Evolutionary conservation across 2,113 vertebrate genomes (phyloP), one percentile per base, ranked within the genome.

Genomic region (Bathybates hornii): DNA sequence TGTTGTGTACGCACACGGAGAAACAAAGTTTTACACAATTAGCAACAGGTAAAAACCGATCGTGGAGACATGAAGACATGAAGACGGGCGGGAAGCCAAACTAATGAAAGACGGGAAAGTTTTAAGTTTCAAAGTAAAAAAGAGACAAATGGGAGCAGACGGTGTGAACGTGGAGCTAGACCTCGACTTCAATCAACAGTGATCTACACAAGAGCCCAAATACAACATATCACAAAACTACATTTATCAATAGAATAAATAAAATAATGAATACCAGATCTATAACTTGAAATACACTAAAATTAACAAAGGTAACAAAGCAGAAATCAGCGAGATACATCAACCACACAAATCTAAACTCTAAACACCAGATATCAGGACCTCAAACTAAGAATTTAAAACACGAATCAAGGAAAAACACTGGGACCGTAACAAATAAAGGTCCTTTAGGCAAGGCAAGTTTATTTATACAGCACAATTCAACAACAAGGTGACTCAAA

Each of bases 81-180:
- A 3, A 27, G 24, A 27, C 24, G 24, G 61, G 2, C 27, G 17
- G 14, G 57, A 61, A 61, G 14, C 0, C 0, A 0, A 61, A 61
- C 27, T 61, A 17, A 32, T 32, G 14, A 32, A 61, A 3, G 14
- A 32, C 1, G 5, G 13, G 27, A 61, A 61, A 9, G 57, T 41
- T 41, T 41, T 5, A 41, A 38, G 36, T 16, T 59, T 59, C 1
- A 59, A 0, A 32, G 56, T 59, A 9, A 59, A 17, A 59, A 16
- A 66, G 17, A 66, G 17, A 36, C 17, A 36, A 63, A 34, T 2
- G 53, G 6, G 21, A 19, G 17, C 9, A 63, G 59, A 63, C 16
- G 3, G 16, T 32, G 57, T 61, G 19, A 63, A 36, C 59, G 11
- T 29, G 13, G 59, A 63, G 16, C 32, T 10, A 6, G 32, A 36